phyloP scores from a whole-genome alignment of 2,797 vertebrate genomes.

The Rhynchonycteris naso region DNA sequence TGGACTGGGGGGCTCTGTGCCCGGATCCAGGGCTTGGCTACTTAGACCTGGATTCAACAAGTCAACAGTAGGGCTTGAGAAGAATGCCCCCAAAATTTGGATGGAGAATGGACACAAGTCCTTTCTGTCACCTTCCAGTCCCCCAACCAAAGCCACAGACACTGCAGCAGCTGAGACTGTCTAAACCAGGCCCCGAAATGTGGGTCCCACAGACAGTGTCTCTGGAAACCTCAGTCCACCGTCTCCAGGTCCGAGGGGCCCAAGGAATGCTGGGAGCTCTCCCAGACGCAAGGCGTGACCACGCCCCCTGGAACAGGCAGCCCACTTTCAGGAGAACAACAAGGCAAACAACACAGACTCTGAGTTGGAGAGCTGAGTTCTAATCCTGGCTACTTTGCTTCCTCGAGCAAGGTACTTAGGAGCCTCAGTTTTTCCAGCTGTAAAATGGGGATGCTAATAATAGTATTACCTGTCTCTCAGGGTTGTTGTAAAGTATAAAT shows the following conservation, averaged over 20 bases:
- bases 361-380: background rate
- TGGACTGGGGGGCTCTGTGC: background rate
- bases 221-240: background rate
- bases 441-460: background rate
- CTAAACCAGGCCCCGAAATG: background rate
- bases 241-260: background rate
- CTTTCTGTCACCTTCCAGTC: background rate
- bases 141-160: background rate
- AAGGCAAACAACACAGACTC: background rate
- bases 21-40: background rate
- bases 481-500: background rate
- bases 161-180: background rate
- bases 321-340: background rate
- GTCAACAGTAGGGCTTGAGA: background rate
- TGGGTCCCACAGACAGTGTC: accelerated
- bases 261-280: background rate
- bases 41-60: background rate
- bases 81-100: background rate
- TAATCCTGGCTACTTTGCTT: background rate
- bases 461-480: background rate
- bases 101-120: background rate
- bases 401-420: background rate
- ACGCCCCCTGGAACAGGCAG: background rate
- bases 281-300: background rate
- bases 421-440: background rate